Evolutionary conservation across 2,888 invertebrate species (phyloP), one percentile per base, ranked within the genome.

Genomic region (Acleris literana): DNA sequence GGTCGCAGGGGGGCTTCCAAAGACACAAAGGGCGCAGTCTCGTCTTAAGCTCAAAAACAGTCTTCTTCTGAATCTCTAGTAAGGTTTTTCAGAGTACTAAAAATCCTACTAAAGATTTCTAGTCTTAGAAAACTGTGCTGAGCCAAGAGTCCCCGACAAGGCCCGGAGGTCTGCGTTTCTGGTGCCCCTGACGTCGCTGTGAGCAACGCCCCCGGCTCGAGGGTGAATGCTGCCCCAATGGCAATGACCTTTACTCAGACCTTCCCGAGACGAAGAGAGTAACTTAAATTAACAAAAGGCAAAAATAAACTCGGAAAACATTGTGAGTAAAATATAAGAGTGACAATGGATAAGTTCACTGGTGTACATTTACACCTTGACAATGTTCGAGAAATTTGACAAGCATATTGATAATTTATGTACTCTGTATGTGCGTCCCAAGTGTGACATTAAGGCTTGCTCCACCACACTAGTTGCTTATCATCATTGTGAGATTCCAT

Each of bases 381-480:
- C 33, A 33, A 33, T 33, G 33, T 33, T 33, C 7, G 3, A 33
- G 33, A 13, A 33, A 33, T 11, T 33, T 11, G 33, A 33, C 2
- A 11, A 33, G 33, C 11, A 44, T n/a, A 44, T 52, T 46, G 57
- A 57, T 63, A 59, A 64, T 52, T 64, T 67, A 59, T 72, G 91
- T 95, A 94, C 95, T 94, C 94, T 84, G 95, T 88, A 72, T 83
- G 95, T 94, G 84, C 86, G 94, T 94, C 95, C 94, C 95, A 94
- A 84, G 92, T 94, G 95, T 94, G 94, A 95, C 95, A 95, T 96
- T 95, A 93, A 86, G 91, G 89, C 94, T 94, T 93, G 92, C 94
- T 92, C 88, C 65, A 46, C 61, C 70, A 66, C 65, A 71, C 73
- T 73, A 68, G 68, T 64, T 68, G 76, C 71, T 76, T 72, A 76